Percentiles rank a stretch among this genome's conserved stretches.
These are phyloP conservation scores for Tipula lateralis DNA, from an alignment of 2,888 invertebrate species.

Conservation along the genomic window DNA sequence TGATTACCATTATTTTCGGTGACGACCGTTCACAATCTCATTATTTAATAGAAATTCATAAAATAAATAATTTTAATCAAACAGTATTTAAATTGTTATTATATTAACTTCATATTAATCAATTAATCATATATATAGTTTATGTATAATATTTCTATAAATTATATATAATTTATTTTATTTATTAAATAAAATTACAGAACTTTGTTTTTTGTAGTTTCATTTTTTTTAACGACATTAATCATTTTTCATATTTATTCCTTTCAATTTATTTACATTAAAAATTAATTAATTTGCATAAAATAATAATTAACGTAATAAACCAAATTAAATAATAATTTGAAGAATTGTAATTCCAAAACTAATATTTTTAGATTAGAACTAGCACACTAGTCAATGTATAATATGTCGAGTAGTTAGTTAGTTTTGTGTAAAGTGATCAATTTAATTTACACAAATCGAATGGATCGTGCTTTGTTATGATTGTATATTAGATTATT, in stretches of 20 bases:
- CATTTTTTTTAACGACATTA: not conserved
- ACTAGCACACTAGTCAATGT: too few species aligned
- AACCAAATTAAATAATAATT: not conserved
- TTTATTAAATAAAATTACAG: slow-evolving; percentile 1
- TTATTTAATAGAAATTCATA: not conserved
- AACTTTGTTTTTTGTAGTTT: not conserved
- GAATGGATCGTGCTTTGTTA: not conserved
- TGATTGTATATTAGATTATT: not conserved
- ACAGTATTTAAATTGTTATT: slow-evolving; percentile 24
- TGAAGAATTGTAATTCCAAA: not conserved
- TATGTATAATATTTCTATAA: not conserved
- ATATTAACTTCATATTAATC: slow-evolving; percentile 24
- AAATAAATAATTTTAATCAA: not conserved
- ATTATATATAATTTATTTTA: not conserved
- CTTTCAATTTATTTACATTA: not conserved
- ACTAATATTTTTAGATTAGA: not conserved
- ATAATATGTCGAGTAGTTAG: not conserved
- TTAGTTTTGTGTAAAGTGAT: not conserved
- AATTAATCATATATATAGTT: not conserved
- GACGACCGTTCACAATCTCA: too few species aligned
- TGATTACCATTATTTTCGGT: too few species aligned
- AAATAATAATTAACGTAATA: not conserved
- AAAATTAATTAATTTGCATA: slow-evolving; percentile 11
- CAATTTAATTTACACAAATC: not conserved
- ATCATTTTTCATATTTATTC: too few species aligned